Base-by-base conservation (phyloP, 1,140 invertebrate species). In the Acromyrmex echinatior region DNA sequence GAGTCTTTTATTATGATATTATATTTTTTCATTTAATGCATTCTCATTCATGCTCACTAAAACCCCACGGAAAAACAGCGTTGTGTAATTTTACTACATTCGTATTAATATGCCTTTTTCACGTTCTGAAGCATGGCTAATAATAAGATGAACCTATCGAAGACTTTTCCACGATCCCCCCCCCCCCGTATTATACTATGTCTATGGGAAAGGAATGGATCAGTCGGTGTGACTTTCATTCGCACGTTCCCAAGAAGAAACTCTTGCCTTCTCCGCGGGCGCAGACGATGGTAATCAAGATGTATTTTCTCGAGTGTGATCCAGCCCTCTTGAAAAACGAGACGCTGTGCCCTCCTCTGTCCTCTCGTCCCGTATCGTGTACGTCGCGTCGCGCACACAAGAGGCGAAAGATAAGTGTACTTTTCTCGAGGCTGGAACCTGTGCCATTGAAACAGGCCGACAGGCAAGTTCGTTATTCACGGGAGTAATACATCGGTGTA, bases 131-230 rank as follows among this genome's bases (percentile, higher is more conserved):
- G 31, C 49, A 45, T 35, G 62, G 9, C 35, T 16, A 39, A 35
- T 0, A 35, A 35, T 21, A n/a, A 31, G 66, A 28, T 51, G 49
- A 62, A 39, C 35, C 60, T 6, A 45, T 82, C 86, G 60, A 56
- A 56, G 45, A 86, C 77, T 90, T 91, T 91, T 90, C 87, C 89
- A 91, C 82, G 82, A 86, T 82, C 28, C 28, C 28, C 28, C 28
- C 28, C 53, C 62, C 39, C 53, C 45, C n/a, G 63, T 70, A 78
- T n/a, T 45, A 45, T 45, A 45, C 14, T 18, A 16, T 51, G 70
- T 70, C 86, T 92, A 91, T 93, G 92, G 89, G 92, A 93, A 93
- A 92, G 91, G 87, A 92, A 92, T 81, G 87, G 77, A 49, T 88
- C 25, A 16, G 90, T 87, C 91, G 77, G 82, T 89, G 88, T 90